These are phyloP conservation scores for Theristicus caerulescens DNA, from an alignment of 2,113 vertebrate species.

Conservation along the genomic window DNA sequence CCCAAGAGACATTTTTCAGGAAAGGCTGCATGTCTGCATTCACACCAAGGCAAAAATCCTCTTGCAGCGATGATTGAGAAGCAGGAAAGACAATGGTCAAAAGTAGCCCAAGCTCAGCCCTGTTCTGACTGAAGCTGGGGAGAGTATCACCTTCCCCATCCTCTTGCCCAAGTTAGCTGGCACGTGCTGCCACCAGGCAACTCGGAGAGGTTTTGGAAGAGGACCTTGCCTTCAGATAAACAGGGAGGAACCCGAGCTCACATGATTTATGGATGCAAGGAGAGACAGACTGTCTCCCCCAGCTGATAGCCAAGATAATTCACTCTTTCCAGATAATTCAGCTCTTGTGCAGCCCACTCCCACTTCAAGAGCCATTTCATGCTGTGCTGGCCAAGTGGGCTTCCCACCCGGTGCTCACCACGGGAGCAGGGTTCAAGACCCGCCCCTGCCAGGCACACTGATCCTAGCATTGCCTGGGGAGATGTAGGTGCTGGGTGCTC, in stretches of 20 bases:
- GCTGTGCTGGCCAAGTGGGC: neutral
- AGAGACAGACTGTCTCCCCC: neutral
- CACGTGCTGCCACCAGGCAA: neutral
- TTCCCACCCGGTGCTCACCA: neutral
- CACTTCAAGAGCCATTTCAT: neutral
- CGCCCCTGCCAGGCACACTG: neutral
- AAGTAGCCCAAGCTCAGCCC: neutral
- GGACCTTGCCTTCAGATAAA: neutral
- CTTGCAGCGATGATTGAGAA: neutral
- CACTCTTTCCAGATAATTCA: neutral
- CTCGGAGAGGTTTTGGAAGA: neutral
- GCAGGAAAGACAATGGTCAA: fast-evolving
- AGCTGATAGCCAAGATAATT: neutral
- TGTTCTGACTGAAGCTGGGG: neutral
- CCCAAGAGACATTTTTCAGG: neutral
- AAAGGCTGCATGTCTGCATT: neutral
- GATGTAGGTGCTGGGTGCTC: neutral
- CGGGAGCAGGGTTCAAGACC: neutral
- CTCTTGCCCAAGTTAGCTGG: neutral
- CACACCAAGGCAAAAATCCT: neutral
- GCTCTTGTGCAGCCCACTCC: neutral
- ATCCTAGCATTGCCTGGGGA: neutral
- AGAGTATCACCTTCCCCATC: neutral
- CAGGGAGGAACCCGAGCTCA: neutral
- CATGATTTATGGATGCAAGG: neutral